A percentile compares a stretch with the other conserved stretches of the same genome.
Conservation (phyloP, 2,797 vertebrate species). For the Spizella passerina region DNA sequence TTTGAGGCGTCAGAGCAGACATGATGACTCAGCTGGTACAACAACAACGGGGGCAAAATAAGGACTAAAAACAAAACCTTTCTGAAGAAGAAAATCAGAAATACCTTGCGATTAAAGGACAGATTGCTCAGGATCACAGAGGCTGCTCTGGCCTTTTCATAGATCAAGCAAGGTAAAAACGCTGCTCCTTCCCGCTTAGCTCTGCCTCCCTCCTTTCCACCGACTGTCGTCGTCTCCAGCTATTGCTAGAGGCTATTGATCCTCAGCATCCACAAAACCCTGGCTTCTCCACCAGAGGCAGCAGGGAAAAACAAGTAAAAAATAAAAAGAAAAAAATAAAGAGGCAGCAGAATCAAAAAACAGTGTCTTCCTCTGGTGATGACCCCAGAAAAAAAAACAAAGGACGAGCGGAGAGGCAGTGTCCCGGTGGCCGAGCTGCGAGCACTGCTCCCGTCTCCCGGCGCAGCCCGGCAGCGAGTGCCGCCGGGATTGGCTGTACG, state of each 20-base stretch:
- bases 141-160: constrained; percentile 33
- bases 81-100: constrained; percentile 27
- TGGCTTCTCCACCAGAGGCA: constrained; percentile 37
- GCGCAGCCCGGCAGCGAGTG: constrained; percentile 66
- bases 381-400: not conserved
- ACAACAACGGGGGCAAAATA: constrained; percentile 65
- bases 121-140: constrained; percentile 35
- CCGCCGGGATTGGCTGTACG: constrained; percentile 80
- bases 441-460: constrained; percentile 62
- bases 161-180: constrained; percentile 71
- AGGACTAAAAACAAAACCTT: constrained; percentile 54
- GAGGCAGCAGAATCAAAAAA: constrained; percentile 32
- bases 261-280: constrained; percentile 28
- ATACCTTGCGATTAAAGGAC: constrained; percentile 32
- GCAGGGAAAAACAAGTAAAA: not conserved
- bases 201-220: constrained; percentile 61
- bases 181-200: constrained; percentile 68
- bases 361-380: constrained; percentile 18
- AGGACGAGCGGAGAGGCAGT: constrained; percentile 34
- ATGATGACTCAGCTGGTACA: constrained; percentile 97
- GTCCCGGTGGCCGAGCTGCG: constrained; percentile 50
- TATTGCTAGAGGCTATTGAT: constrained; percentile 49
- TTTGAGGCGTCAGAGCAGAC: constrained; percentile 97
- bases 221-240: constrained; percentile 54
- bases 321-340: not conserved